These are phyloP conservation scores for Pseudoatta argentina DNA, from an alignment of 1,140 invertebrate genomes.

Conservation along the genomic window DNA sequence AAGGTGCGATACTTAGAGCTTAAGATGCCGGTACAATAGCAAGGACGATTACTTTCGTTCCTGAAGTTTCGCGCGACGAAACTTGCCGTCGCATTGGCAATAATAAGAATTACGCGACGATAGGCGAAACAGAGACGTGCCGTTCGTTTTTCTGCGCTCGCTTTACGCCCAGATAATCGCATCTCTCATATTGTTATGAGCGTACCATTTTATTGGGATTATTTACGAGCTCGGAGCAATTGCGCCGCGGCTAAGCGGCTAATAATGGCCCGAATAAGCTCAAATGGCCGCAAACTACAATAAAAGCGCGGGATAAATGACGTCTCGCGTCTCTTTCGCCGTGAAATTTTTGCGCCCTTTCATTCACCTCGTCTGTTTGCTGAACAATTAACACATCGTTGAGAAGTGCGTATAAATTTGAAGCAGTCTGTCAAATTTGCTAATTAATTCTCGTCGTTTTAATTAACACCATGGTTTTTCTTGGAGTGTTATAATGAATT, in stretches of 20 bases:
- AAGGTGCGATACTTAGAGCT: conserved; percentile 31
- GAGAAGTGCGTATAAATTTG: not conserved
- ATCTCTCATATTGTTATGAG: conserved; percentile 51
- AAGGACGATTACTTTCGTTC: conserved; percentile 50
- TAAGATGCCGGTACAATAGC: conserved; percentile 29
- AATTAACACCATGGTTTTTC: not conserved
- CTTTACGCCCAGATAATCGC: conserved; percentile 30
- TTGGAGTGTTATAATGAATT: conserved; percentile 11
- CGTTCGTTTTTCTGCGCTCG: not conserved
- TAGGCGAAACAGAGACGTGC: not conserved
- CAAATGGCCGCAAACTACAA: conserved; percentile 21
- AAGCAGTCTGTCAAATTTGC: not conserved
- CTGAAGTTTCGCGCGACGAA: conserved; percentile 44
- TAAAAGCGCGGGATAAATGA: conserved; percentile 23
- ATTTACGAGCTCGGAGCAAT: conserved; percentile 53
- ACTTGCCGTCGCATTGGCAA: conserved; percentile 13
- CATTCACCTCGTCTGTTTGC: not conserved
- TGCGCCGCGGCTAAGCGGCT: conserved; percentile 1
- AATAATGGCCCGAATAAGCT: conserved; percentile 18
- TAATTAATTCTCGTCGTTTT: not conserved
- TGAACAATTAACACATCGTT: not conserved
- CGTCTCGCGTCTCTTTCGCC: conserved; percentile 13
- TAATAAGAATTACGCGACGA: conserved; percentile 51
- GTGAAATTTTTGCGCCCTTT: conserved; percentile 9
- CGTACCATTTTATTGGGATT: conserved; percentile 41